Evolutionary conservation across 2,113 vertebrate species (phyloP).

Genomic region (Campylorhamphus procurvoides): DNA sequence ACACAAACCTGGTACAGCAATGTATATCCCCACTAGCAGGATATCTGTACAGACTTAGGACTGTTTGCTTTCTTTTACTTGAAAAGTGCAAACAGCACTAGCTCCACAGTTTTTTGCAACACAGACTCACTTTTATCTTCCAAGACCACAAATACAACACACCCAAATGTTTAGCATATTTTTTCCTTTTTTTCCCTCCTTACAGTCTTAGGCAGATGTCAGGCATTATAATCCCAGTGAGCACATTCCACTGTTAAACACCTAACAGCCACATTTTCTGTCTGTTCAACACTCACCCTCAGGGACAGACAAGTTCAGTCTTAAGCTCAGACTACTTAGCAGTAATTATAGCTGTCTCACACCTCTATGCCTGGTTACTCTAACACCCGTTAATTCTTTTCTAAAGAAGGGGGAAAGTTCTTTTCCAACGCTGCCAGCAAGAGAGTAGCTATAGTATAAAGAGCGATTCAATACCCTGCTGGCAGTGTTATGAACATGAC

Average conservation of each 20-base stretch:
- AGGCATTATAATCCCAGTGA: background rate
- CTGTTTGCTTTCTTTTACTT: background rate
- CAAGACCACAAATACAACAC: background rate
- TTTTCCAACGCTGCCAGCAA: background rate
- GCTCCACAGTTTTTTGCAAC: background rate
- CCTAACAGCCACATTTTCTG: background rate
- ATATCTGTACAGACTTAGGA: background rate
- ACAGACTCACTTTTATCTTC: background rate
- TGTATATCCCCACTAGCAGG: background rate
- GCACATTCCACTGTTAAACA: background rate
- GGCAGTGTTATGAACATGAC: background rate
- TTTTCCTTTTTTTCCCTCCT: fast-evolving
- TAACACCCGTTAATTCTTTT: background rate
- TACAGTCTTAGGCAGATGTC: background rate
- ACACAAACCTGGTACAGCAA: background rate
- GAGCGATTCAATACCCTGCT: background rate
- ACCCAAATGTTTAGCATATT: background rate
- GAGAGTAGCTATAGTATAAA: background rate
- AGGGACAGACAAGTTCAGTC: background rate
- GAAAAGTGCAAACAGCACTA: background rate
- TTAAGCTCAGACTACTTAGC: background rate
- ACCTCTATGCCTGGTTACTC: background rate
- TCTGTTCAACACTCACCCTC: background rate
- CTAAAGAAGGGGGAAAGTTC: background rate
- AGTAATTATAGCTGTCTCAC: background rate